phyloP scores from a whole-genome alignment of 1,140 invertebrate species.

The Scaptomyza pallida region DNA sequence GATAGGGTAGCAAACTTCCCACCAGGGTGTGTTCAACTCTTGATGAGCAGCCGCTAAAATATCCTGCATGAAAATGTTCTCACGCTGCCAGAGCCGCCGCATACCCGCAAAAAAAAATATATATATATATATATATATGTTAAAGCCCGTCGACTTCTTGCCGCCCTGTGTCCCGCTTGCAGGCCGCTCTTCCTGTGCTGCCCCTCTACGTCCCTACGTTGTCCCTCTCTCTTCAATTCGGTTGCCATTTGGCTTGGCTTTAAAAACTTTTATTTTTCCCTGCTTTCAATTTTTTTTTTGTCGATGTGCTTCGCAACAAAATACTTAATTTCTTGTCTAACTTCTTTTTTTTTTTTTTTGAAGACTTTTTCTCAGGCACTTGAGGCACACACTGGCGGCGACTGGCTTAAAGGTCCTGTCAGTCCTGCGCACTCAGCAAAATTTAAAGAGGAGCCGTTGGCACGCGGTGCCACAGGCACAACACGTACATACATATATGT shows the following conservation, averaged over 20 bases:
- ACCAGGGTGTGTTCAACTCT: constrained; percentile 80
- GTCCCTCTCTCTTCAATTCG: background rate
- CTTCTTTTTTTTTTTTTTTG: too few species aligned
- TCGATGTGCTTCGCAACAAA: constrained; percentile 11
- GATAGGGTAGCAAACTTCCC: constrained; percentile 78
- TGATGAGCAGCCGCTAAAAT: constrained; percentile 75
- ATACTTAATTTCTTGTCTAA: constrained; percentile 63
- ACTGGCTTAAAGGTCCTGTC: constrained; percentile 39
- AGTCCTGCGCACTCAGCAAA: constrained; percentile 68
- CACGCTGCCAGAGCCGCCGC: constrained; percentile 63
- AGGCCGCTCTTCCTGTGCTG: constrained; percentile 4
- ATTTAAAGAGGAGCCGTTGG: constrained; percentile 63
- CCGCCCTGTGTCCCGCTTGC: background rate
- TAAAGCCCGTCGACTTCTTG: background rate
- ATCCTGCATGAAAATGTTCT: constrained; percentile 81
- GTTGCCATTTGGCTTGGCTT: constrained; percentile 43
- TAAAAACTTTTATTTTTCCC: constrained; percentile 43
- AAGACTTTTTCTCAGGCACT: constrained; percentile 61
- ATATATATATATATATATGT: too few species aligned
- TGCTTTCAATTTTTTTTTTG: constrained; percentile 41
- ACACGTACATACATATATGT: background rate
- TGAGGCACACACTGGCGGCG: constrained; percentile 6
- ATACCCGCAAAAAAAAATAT: background rate
- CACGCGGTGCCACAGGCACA: constrained; percentile 33
- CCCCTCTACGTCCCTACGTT: too few species aligned